These are phyloP conservation scores for Simalia tracyae DNA, from an alignment of 2,797 vertebrate species.

Conservation along the genomic window DNA sequence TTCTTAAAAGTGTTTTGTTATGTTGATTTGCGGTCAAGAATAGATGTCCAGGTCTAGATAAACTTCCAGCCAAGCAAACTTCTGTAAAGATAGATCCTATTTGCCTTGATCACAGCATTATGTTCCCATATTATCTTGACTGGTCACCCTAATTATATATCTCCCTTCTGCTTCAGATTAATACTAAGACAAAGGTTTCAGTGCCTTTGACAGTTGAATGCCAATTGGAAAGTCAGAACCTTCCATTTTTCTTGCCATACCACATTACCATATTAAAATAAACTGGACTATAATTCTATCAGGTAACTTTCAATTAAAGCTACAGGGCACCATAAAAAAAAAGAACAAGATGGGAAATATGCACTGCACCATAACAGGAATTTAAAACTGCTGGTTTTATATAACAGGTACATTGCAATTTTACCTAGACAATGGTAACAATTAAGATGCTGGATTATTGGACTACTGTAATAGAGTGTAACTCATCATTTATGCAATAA, in stretches of 20 bases:
- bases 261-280: background rate
- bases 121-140: background rate
- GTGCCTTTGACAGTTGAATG: background rate
- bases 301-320: background rate
- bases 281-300: background rate
- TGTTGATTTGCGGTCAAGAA: background rate
- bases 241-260: background rate
- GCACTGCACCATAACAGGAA: background rate
- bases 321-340: background rate
- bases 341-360: background rate
- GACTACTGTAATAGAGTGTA: background rate
- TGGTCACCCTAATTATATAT: background rate
- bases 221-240: background rate
- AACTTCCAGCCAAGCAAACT: background rate
- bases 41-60: background rate
- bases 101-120: too few species aligned
- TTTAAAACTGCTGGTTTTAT: background rate
- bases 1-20: too few species aligned
- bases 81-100: background rate
- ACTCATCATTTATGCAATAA: background rate
- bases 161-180: too few species aligned
- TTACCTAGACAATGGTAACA: background rate
- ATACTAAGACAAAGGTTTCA: background rate
- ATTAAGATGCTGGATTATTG: background rate
- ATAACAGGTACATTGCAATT: too few species aligned